Conservation (phyloP, 2,113 vertebrate genomes). For the Phalacrocorax pelagicus region DNA sequence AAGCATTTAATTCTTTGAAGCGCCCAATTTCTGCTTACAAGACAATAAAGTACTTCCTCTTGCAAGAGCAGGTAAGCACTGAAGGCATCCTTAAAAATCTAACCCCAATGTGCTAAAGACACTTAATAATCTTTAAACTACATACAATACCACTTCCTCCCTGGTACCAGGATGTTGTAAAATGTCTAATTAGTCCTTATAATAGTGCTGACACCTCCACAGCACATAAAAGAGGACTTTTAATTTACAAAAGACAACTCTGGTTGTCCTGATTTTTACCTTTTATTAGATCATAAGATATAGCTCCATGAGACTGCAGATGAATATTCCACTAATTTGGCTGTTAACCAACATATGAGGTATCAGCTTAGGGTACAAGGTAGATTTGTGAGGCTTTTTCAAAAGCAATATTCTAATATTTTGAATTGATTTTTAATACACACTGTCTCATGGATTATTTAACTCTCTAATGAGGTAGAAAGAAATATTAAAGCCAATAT, state of each 20-base stretch:
- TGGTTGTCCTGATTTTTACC: constrained; percentile 75
- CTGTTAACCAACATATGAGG: constrained; percentile 64
- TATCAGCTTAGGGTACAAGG: constrained; percentile 2
- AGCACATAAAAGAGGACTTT: constrained; percentile 77
- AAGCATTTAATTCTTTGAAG: constrained; percentile 65
- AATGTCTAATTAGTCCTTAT: constrained; percentile 78
- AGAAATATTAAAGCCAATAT: constrained; percentile 68
- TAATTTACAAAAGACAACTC: constrained; percentile 76
- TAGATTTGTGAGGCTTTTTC: constrained; percentile 48
- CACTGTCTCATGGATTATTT: constrained; percentile 63
- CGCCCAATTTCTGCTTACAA: constrained; percentile 60
- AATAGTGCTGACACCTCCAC: constrained; percentile 73
- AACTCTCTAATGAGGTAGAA: constrained; percentile 54
- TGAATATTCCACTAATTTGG: constrained; percentile 72
- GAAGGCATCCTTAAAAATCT: constrained; percentile 73
- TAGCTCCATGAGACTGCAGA: constrained; percentile 54
- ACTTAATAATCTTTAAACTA: constrained; percentile 75
- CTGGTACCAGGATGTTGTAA: constrained; percentile 74
- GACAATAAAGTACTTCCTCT: constrained; percentile 74
- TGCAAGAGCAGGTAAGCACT: constrained; percentile 72
- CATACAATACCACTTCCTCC: constrained; percentile 64
- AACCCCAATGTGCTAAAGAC: constrained; percentile 68
- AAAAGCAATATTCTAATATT: constrained; percentile 54
- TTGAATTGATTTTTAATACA: constrained; percentile 50
- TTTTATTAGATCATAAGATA: constrained; percentile 75